These are phyloP conservation scores for Drosophila suzukii DNA, from an alignment of 1,140 invertebrate species.

Conservation along the genomic window DNA sequence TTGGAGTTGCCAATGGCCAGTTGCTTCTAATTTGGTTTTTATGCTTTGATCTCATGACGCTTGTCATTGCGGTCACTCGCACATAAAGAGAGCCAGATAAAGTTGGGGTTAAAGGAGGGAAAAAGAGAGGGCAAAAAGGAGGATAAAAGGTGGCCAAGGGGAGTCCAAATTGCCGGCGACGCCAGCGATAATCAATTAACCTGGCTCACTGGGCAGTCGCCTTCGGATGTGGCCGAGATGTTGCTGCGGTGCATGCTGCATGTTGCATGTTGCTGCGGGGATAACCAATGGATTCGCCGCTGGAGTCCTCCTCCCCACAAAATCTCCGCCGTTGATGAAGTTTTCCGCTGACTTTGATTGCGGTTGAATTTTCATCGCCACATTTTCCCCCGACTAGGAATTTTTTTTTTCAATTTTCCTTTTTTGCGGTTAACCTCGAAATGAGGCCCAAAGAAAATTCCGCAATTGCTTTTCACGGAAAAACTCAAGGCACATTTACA, in stretches of 20 bases:
- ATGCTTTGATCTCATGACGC: constrained; percentile 76
- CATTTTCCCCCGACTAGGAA: constrained; percentile 7
- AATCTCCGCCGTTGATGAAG: constrained; percentile 29
- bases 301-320: constrained; percentile 12
- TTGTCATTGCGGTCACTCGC: constrained; percentile 58
- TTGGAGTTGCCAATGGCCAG: constrained; percentile 32
- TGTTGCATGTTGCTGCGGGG: constrained; percentile 4
- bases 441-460: constrained; percentile 2
- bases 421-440: constrained; percentile 27
- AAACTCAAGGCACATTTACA: background rate
- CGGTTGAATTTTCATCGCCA: constrained; percentile 38
- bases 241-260: constrained; percentile 9
- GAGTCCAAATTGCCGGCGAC: constrained; percentile 31
- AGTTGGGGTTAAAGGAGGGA: background rate
- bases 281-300: constrained; percentile 43
- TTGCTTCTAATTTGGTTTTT: constrained; percentile 67
- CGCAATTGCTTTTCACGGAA: constrained; percentile 9
- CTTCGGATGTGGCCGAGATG: constrained; percentile 4
- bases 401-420: constrained; percentile 38
- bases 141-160: constrained; percentile 1
- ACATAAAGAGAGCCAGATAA: constrained; percentile 1
- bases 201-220: constrained; percentile 59
- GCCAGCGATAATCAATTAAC: constrained; percentile 75
- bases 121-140: background rate
- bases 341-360: constrained; percentile 53